Percentiles rank a stretch among this genome's conserved stretches.
Evolutionary conservation across 1,140 invertebrate species (phyloP).

Genomic region (Stegodyphus mimosarum): DNA sequence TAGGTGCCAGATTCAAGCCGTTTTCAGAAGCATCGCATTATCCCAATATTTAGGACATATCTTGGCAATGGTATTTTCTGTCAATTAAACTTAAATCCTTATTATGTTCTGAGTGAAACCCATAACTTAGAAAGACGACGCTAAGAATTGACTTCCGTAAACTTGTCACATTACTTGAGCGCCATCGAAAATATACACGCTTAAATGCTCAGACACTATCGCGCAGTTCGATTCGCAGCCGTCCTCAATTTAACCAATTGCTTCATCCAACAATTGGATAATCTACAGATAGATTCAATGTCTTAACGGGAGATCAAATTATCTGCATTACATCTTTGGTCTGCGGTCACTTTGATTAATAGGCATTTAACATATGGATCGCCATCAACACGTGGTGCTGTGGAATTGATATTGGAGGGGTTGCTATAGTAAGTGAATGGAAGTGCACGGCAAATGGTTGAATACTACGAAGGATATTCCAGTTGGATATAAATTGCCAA

Average conservation of each 20-base stretch:
- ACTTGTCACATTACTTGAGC: not conserved
- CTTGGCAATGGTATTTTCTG: too few species aligned
- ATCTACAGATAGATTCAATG: slow-evolving; percentile 31
- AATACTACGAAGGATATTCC: not conserved
- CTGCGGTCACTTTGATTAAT: slow-evolving; percentile 19
- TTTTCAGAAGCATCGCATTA: too few species aligned
- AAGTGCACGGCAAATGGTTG: not conserved
- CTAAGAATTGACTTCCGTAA: not conserved
- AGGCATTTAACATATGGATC: slow-evolving; percentile 17
- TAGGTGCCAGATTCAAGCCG: too few species aligned
- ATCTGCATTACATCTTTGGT: slow-evolving; percentile 7
- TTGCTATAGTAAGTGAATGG: not conserved
- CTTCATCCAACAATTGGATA: slow-evolving; percentile 31
- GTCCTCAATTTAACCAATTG: not conserved
- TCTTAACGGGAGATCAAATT: slow-evolving; percentile 18
- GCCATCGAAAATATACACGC: not conserved
- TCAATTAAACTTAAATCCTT: too few species aligned
- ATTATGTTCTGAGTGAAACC: not conserved
- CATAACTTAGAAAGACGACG: not conserved
- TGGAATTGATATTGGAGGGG: not conserved
- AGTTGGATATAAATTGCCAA: not conserved
- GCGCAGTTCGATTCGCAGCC: not conserved
- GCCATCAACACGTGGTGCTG: not conserved
- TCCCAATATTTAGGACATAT: too few species aligned
- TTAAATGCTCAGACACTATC: not conserved